Evolutionary conservation across 1,140 invertebrate genomes (phyloP), one percentile per base, ranked within the genome.

Genomic region (Lepidotrigona ventralis): DNA sequence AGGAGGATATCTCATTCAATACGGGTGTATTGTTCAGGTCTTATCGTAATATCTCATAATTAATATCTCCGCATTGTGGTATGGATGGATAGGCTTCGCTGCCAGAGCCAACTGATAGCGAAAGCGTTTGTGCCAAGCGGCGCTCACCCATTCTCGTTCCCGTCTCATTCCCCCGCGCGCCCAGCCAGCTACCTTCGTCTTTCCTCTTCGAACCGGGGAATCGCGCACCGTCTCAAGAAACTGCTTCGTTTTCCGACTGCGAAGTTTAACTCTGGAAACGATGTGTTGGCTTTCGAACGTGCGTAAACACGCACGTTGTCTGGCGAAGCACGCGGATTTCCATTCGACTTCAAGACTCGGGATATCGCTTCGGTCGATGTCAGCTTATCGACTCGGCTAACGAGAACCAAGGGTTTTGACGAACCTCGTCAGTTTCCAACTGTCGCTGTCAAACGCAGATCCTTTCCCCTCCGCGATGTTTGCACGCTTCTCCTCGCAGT

Each of bases 11-110:
- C 90, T 93, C 90, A 94, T 94, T 94, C 93, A 94, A 94, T 94
- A 94, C 91, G 93, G 93, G 93, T 79, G 93, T 93, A 94, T 94
- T 94, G 93, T 94, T 94, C 93, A 73, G 86, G 89, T 92, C 93
- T 94, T 94, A 94, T 94, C 93, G 92, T 94, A 94, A 94, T 94
- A 94, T 94, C 93, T 94, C 93, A 93, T 94, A 94, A 94, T 94
- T 94, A 94, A 94, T 94, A 94, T 94, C 93, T 91, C 91, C 84
- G 93, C 93, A 94, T 94, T 94, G 93, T 94, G 88, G 91, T 92
- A 93, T 94, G 92, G 93, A 94, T 93, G 93, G 93, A 93, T 94
- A 93, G 91, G 90, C 91, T 93, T 91, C 91, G 90, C 91, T 92
- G 91, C 90, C 91, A 94, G 90, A 92, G 89, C 92, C 92, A 89